phyloP scores from a whole-genome alignment of 2,113 vertebrate species.

The Tauraco erythrolophus region DNA sequence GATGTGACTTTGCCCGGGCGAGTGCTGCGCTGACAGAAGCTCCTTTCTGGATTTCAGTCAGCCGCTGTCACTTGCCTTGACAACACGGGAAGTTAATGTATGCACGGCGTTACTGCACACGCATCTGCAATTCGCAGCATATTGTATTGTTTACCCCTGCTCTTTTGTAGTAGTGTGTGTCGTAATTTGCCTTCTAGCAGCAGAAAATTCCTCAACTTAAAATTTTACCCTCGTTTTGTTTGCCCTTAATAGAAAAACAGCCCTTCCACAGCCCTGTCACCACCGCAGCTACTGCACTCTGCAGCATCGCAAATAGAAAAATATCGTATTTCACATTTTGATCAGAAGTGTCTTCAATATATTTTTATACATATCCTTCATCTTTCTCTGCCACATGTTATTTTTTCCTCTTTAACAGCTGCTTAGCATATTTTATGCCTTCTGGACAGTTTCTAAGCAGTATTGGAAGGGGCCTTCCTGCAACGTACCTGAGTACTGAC shows the following conservation, averaged over 20 bases:
- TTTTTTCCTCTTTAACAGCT: background rate
- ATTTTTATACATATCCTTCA: constrained; percentile 61
- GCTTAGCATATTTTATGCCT: constrained; percentile 22
- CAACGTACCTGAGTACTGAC: background rate
- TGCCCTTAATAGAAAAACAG: constrained; percentile 63
- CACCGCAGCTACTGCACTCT: background rate
- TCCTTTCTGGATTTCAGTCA: constrained; percentile 78
- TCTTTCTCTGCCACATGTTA: constrained; percentile 31
- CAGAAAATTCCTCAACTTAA: constrained; percentile 75
- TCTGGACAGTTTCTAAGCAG: background rate
- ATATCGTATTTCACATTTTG: constrained; percentile 67
- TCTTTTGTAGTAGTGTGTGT: constrained; percentile 72
- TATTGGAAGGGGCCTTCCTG: background rate
- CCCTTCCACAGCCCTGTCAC: constrained; percentile 21
- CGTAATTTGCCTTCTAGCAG: constrained; percentile 78
- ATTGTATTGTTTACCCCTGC: constrained; percentile 75
- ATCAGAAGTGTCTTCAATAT: constrained; percentile 60
- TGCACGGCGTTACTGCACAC: constrained; percentile 72
- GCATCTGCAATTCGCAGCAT: constrained; percentile 72
- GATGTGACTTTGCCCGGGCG: constrained; percentile 66
- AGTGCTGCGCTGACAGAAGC: constrained; percentile 68
- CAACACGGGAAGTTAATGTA: constrained; percentile 76
- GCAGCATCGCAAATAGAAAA: constrained; percentile 56
- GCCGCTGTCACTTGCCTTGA: constrained; percentile 79
- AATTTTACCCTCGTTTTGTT: constrained; percentile 71